Evolutionary conservation across 2,113 vertebrate genomes (phyloP).

Genomic region (Neotragus moschatus): DNA sequence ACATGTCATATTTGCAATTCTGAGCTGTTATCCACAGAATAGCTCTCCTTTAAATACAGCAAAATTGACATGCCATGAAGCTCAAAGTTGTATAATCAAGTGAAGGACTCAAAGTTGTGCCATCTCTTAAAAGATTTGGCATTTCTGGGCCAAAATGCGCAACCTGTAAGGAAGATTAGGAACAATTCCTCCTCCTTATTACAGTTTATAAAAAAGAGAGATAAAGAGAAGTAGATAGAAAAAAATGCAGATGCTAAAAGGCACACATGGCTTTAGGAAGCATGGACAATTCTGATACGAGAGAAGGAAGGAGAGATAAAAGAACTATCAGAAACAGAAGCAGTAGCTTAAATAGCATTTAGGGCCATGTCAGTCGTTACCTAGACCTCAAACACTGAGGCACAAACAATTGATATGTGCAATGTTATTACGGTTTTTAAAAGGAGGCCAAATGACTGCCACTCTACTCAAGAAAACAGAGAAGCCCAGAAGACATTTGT

Average conservation of each 20-base stretch:
- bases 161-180: slow-evolving; percentile 25
- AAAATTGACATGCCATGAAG: slow-evolving; percentile 30
- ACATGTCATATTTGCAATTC: not conserved
- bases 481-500: not conserved
- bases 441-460: not conserved
- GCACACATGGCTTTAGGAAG: not conserved
- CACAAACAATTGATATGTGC: not conserved
- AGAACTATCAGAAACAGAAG: not conserved
- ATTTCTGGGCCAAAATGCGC: slow-evolving; percentile 57
- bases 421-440: not conserved
- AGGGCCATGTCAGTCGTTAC: not conserved
- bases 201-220: not conserved
- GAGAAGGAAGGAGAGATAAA: not conserved
- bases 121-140: slow-evolving; percentile 39
- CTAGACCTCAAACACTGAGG: not conserved
- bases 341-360: not conserved
- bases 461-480: not conserved
- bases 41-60: slow-evolving; percentile 30
- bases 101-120: slow-evolving; percentile 3
- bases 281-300: not conserved
- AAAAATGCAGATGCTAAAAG: not conserved
- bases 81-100: slow-evolving; percentile 5
- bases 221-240: not conserved
- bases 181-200: slow-evolving; percentile 27
- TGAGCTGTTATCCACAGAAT: slow-evolving; percentile 51